Percentiles rank a stretch among this genome's conserved stretches.
Evolutionary conservation across 2,888 invertebrate species (phyloP).

Genomic region (Meta bourneti): DNA sequence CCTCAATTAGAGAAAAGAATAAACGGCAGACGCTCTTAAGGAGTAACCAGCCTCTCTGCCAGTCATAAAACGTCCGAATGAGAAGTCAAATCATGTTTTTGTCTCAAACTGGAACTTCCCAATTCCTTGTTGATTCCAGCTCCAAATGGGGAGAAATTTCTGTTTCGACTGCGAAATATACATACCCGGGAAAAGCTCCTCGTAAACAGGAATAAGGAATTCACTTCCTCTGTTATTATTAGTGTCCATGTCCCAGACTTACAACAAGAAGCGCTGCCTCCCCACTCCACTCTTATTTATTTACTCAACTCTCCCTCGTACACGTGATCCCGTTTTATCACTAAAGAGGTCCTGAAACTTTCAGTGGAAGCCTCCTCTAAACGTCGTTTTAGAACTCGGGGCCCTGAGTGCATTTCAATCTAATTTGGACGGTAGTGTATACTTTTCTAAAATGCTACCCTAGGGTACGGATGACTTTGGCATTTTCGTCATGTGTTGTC

Average conservation of each 20-base stretch:
- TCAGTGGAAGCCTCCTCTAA: constrained; percentile 48
- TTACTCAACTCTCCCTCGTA: constrained; percentile 37
- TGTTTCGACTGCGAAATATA: constrained; percentile 40
- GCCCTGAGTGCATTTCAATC: constrained; percentile 61
- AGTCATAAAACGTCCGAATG: constrained; percentile 41
- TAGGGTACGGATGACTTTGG: constrained; percentile 26
- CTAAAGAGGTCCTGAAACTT: constrained; percentile 65
- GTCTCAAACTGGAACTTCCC: constrained; percentile 26
- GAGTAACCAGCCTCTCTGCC: not conserved
- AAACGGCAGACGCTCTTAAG: not conserved
- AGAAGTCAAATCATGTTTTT: constrained; percentile 47
- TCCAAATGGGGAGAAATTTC: constrained; percentile 30
- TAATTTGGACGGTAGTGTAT: constrained; percentile 49
- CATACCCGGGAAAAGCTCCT: constrained; percentile 38
- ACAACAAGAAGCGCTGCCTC: constrained; percentile 30
- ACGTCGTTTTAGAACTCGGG: constrained; percentile 56
- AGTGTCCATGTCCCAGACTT: constrained; percentile 39
- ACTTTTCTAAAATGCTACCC: constrained; percentile 53
- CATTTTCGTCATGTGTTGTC: constrained; percentile 42
- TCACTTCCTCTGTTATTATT: constrained; percentile 39
- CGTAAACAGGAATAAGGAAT: constrained; percentile 56
- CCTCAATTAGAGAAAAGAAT: constrained; percentile 30
- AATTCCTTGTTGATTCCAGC: constrained; percentile 36
- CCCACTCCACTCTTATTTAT: constrained; percentile 34
- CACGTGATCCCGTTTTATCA: constrained; percentile 54